Evolutionary conservation across 2,797 vertebrate species (phyloP).

Genomic region (Hydrocynus forskahlii): DNA sequence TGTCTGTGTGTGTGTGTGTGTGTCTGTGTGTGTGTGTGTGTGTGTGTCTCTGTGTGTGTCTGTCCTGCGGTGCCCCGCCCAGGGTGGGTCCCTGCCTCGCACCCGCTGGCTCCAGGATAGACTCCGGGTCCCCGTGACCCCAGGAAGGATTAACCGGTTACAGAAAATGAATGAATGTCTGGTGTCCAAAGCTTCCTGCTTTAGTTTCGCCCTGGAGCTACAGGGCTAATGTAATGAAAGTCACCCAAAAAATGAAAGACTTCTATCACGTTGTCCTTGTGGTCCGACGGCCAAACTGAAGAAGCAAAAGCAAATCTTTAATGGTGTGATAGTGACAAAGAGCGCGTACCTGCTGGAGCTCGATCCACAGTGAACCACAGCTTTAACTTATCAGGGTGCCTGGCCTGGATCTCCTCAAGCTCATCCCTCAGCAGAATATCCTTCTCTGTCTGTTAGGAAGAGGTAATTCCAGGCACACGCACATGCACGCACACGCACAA

Average conservation of each 20-base stretch:
- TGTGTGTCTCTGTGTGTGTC: too few species aligned
- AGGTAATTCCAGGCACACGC: not conserved
- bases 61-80: too few species aligned
- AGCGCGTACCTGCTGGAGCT: conserved; percentile 61
- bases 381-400: conserved; percentile 64
- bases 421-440: conserved; percentile 70
- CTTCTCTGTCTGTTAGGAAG: conserved; percentile 62
- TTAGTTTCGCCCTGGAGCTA: too few species aligned
- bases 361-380: conserved; percentile 70
- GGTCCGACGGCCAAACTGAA: not conserved
- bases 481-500: not conserved
- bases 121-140: too few species aligned
- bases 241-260: not conserved
- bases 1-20: too few species aligned
- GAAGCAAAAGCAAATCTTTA: not conserved
- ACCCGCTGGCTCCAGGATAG: too few species aligned
- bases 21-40: too few species aligned
- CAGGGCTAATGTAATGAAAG: not conserved
- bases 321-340: not conserved
- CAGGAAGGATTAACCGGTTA: too few species aligned
- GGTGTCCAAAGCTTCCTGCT: too few species aligned
- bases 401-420: conserved; percentile 66
- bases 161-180: too few species aligned
- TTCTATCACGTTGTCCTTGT: not conserved
- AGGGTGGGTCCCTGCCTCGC: too few species aligned